Evolutionary conservation across 2,113 vertebrate genomes (phyloP).

Genomic region (Ornithorhynchus anatinus): DNA sequence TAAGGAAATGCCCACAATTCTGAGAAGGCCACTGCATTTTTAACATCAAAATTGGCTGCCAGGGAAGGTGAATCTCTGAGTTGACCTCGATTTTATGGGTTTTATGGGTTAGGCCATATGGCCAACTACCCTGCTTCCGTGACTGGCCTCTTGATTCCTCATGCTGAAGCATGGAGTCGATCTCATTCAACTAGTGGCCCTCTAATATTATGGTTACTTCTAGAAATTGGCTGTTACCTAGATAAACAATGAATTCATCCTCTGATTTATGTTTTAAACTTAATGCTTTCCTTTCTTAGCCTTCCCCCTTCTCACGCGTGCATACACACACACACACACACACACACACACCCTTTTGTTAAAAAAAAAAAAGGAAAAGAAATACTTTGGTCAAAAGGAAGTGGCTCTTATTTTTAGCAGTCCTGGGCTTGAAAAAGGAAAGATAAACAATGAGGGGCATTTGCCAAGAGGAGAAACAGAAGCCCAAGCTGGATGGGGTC

Average conservation of each 20-base stretch:
- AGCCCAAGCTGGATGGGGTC: slow-evolving; percentile 21
- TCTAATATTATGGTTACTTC: background rate
- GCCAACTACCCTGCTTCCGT: slow-evolving; percentile 7
- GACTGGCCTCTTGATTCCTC: slow-evolving; percentile 7
- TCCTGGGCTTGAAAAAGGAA: slow-evolving; percentile 33
- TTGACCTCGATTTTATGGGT: slow-evolving; percentile 43
- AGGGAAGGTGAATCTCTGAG: slow-evolving; percentile 46
- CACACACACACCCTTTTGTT: too few relatives aligned
- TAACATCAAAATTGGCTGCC: slow-evolving; percentile 50
- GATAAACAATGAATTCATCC: slow-evolving; percentile 30
- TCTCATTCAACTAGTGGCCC: slow-evolving; percentile 1
- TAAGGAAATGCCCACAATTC: slow-evolving; percentile 9
- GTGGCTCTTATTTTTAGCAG: slow-evolving; percentile 39
- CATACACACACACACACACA: too few relatives aligned
- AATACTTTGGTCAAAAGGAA: slow-evolving; percentile 34
- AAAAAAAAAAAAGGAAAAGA: slow-evolving; percentile 18
- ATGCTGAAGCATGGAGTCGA: background rate
- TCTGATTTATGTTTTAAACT: slow-evolving; percentile 14
- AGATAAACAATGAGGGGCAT: slow-evolving; percentile 28
- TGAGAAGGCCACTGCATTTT: slow-evolving; percentile 44
- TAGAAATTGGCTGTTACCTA: slow-evolving; percentile 21
- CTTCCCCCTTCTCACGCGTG: slow-evolving; percentile 4
- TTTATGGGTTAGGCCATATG: slow-evolving; percentile 17
- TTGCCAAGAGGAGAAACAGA: slow-evolving; percentile 29
- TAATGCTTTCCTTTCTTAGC: background rate